Percentiles rank a stretch among this genome's conserved stretches.
These are phyloP conservation scores for Stenopsyche tienmushanensis DNA, from an alignment of 1,140 invertebrate genomes.

Conservation along the genomic window DNA sequence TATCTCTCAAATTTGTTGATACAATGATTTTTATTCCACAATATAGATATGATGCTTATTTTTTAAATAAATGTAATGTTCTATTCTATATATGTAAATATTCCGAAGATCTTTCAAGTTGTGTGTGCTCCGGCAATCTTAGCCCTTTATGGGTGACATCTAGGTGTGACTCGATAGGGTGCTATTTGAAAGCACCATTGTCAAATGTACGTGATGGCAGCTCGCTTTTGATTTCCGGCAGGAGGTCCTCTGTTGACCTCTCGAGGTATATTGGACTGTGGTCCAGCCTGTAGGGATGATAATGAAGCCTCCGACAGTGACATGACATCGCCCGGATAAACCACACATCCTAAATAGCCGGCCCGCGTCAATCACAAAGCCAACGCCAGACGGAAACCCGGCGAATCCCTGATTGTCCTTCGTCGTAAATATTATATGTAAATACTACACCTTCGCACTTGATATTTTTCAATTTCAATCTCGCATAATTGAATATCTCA, in stretches of 20 bases:
- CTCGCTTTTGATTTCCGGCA: too few relatives aligned
- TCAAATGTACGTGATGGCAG: too few relatives aligned
- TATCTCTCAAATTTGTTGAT: too few relatives aligned
- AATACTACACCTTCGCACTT: not conserved
- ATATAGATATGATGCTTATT: too few relatives aligned
- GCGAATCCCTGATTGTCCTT: conserved; percentile 10
- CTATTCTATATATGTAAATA: too few relatives aligned
- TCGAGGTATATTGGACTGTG: not conserved
- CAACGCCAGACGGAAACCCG: conserved; percentile 9
- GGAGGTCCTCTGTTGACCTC: not conserved
- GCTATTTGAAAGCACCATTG: too few relatives aligned
- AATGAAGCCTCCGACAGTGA: conserved; percentile 33
- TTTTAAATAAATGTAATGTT: too few relatives aligned
- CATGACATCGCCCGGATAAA: conserved; percentile 34
- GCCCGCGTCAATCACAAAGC: conserved; percentile 28
- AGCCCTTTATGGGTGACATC: too few relatives aligned
- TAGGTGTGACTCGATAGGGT: too few relatives aligned
- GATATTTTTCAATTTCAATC: not conserved
- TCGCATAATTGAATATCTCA: not conserved
- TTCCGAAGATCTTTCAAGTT: too few relatives aligned
- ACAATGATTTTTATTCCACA: too few relatives aligned
- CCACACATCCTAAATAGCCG: conserved; percentile 27
- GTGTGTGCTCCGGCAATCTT: too few relatives aligned
- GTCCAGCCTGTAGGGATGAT: conserved; percentile 22
- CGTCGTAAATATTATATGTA: not conserved